Evolutionary conservation across 2,113 vertebrate species (phyloP).

Genomic region (Tachuris rubrigastra): DNA sequence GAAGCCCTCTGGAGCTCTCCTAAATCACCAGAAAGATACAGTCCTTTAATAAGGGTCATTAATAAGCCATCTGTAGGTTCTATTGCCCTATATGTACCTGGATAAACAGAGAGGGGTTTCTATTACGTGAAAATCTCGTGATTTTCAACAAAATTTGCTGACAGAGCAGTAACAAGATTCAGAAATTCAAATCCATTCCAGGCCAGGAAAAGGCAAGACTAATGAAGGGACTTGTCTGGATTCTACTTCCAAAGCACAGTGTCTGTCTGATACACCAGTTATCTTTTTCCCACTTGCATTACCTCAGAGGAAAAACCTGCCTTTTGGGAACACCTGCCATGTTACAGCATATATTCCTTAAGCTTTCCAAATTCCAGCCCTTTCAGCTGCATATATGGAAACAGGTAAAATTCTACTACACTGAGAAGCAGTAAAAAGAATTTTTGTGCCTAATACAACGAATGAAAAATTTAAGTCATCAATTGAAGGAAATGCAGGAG

Average conservation of each 20-base stretch:
- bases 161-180: background rate
- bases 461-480: background rate
- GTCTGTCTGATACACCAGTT: background rate
- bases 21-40: background rate
- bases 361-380: background rate
- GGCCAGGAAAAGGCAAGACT: background rate
- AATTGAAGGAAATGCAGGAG: background rate
- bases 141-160: background rate
- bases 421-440: background rate
- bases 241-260: background rate
- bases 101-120: background rate
- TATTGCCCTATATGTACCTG: background rate
- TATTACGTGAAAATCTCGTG: background rate
- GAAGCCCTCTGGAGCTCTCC: background rate
- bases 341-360: rapidly evolving
- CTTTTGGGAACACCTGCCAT: background rate
- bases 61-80: background rate
- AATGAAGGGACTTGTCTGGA: background rate
- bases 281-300: background rate
- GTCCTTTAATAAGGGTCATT: background rate
- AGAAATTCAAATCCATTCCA: background rate
- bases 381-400: background rate
- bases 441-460: background rate
- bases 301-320: rapidly evolving
- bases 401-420: background rate